phyloP scores from a whole-genome alignment of 2,113 vertebrate species.

The Rhinogobius similis region DNA sequence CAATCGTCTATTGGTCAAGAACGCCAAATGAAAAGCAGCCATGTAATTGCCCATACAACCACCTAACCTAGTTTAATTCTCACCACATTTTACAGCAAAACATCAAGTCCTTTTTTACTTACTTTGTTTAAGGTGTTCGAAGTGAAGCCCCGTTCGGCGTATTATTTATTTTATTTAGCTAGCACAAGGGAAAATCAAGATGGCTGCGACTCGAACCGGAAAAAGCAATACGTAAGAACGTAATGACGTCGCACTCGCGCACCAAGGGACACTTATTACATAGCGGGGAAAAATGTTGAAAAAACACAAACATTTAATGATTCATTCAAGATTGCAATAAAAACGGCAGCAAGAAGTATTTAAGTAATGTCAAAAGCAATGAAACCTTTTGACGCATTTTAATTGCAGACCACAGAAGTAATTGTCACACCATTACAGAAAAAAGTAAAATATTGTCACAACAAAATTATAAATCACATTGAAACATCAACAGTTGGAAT shows the following conservation, averaged over 20 bases:
- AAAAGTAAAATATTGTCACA: not conserved
- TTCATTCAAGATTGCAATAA: too few species aligned
- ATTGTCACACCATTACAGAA: not conserved
- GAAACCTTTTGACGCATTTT: not conserved
- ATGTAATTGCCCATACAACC: conserved; percentile 38
- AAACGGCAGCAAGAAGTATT: too few species aligned
- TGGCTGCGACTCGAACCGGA: conserved; percentile 80
- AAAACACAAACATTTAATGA: too few species aligned
- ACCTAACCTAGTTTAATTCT: conserved; percentile 10
- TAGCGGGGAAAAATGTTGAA: too few species aligned
- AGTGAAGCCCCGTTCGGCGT: conserved; percentile 73
- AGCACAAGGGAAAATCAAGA: conserved; percentile 79
- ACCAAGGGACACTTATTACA: not conserved
- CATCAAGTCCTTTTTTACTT: conserved; percentile 60
- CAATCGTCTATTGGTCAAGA: conserved; percentile 83
- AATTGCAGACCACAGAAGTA: not conserved
- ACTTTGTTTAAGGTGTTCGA: conserved; percentile 74
- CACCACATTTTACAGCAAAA: conserved; percentile 1
- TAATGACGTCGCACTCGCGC: conserved; percentile 39
- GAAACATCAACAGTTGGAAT: not conserved
- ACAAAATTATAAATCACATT: not conserved
- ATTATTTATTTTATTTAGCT: conserved; percentile 84
- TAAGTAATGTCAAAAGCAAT: not conserved
- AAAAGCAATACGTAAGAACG: conserved; percentile 54
- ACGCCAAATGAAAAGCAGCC: conserved; percentile 69